A percentile compares a stretch with the other conserved stretches of the same genome.
Conservation (phyloP, 2,888 invertebrate genomes). For the Noctua janthe region DNA sequence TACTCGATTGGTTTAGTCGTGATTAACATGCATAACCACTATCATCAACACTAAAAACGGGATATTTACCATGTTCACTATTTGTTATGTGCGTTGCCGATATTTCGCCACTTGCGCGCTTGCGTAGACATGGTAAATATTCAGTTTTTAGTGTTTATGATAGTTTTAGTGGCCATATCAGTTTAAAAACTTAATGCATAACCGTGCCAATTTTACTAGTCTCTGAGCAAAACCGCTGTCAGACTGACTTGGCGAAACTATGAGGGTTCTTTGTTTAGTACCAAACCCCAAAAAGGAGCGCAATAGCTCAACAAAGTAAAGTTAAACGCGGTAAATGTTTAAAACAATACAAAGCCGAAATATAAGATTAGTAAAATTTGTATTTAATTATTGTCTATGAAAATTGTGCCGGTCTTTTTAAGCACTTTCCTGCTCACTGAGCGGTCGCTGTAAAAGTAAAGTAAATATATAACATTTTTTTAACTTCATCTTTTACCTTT, state of each 20-base stretch:
- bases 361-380: background rate
- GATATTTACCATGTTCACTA: background rate
- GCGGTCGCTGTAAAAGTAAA: slow-evolving; percentile 6
- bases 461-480: background rate
- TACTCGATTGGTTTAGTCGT: too few species aligned
- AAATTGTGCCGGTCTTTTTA: background rate
- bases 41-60: background rate
- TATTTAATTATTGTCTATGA: background rate
- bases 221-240: background rate
- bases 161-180: too few species aligned
- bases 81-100: background rate
- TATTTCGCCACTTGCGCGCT: too few species aligned
- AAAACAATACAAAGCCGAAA: background rate
- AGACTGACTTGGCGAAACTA: background rate
- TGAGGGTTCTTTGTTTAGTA: background rate
- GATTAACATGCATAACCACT: background rate
- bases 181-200: too few species aligned
- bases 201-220: background rate
- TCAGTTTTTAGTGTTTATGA: too few species aligned
- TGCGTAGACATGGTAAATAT: too few species aligned
- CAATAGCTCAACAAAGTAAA: background rate
- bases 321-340: background rate
- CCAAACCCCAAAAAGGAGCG: background rate
- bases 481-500: slow-evolving; percentile 47
- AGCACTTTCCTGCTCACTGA: slow-evolving; percentile 5